Percentiles rank a stretch among this genome's conserved stretches.
These are phyloP conservation scores for Chelon auratus DNA, from an alignment of 2,797 vertebrate genomes.

Conservation along the genomic window DNA sequence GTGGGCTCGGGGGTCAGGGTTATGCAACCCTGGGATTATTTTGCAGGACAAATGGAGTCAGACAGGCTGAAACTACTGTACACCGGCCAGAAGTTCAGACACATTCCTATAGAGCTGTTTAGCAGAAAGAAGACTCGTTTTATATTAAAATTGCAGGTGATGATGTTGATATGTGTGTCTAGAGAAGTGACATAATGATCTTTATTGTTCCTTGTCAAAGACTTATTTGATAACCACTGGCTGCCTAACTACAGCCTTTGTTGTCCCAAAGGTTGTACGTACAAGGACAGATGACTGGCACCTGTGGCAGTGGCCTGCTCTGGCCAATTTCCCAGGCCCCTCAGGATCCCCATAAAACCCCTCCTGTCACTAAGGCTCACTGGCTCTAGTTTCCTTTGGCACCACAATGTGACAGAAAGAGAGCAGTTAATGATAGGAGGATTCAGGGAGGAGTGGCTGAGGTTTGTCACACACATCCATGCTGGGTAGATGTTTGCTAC, in stretches of 20 bases:
- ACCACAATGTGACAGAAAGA: slow-evolving; percentile 47
- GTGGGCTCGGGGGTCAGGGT: slow-evolving; percentile 59
- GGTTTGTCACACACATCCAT: slow-evolving; percentile 13
- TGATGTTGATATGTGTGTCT: neutral
- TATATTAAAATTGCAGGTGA: neutral
- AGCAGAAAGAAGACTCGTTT: neutral
- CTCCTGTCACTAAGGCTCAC: slow-evolving; percentile 31
- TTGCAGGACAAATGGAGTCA: slow-evolving; percentile 62
- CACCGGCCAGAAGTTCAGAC: slow-evolving; percentile 36
- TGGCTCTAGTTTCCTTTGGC: slow-evolving; percentile 66
- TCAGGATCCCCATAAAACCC: slow-evolving; percentile 51
- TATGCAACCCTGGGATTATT: slow-evolving; percentile 73
- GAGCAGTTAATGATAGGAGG: slow-evolving; percentile 21
- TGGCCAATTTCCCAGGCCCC: slow-evolving; percentile 51
- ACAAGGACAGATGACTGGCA: slow-evolving; percentile 47
- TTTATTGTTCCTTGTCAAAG: slow-evolving; percentile 3
- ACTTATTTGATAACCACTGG: neutral
- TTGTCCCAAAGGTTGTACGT: slow-evolving; percentile 32
- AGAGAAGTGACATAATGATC: neutral
- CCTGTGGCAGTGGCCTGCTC: slow-evolving; percentile 32
- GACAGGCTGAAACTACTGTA: slow-evolving; percentile 71
- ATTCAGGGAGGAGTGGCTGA: slow-evolving; percentile 23
- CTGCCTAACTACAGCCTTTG: neutral
- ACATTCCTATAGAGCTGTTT: slow-evolving; percentile 40
- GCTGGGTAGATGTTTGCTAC: slow-evolving; percentile 21